phyloP scores from a whole-genome alignment of 2,888 invertebrate genomes.

The Chymomyza fuscimana region DNA sequence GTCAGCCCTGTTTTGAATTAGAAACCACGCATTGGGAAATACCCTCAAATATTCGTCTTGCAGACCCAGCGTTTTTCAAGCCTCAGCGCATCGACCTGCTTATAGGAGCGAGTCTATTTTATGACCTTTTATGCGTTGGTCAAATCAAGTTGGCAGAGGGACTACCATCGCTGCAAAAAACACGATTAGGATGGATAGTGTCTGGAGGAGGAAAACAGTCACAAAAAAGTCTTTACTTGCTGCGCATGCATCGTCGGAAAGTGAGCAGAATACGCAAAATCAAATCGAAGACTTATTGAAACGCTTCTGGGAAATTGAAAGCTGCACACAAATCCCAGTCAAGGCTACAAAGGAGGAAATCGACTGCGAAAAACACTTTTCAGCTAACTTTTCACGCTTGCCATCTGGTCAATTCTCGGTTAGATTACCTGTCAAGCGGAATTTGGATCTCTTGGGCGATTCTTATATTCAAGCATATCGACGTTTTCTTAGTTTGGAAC shows the following conservation, averaged over 20 bases:
- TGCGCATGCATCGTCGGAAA: too few relatives aligned
- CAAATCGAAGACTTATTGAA: background rate
- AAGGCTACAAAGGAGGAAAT: constrained; percentile 8
- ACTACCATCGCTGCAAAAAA: too few relatives aligned
- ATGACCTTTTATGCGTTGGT: constrained; percentile 32
- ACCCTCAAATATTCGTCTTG: constrained; percentile 35
- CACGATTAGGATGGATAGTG: too few relatives aligned
- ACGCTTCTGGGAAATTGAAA: background rate
- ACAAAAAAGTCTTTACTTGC: too few relatives aligned
- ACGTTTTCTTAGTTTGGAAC: constrained; percentile 14
- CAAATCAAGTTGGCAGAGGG: too few relatives aligned
- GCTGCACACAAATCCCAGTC: background rate
- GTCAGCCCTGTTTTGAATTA: constrained; percentile 36
- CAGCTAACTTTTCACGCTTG: constrained; percentile 21
- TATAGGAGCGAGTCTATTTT: constrained; percentile 33
- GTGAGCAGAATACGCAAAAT: too few relatives aligned
- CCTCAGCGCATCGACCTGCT: constrained; percentile 39
- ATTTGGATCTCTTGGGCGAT: constrained; percentile 18
- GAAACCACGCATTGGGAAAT: background rate
- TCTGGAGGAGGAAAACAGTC: too few relatives aligned
- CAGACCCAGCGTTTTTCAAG: background rate
- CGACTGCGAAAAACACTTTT: constrained; percentile 30
- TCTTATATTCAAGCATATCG: constrained; percentile 25
- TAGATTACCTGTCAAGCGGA: constrained; percentile 3
- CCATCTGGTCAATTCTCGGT: constrained; percentile 16